Conservation (phyloP, 2,888 invertebrate genomes). For the Sesamia inferens region DNA sequence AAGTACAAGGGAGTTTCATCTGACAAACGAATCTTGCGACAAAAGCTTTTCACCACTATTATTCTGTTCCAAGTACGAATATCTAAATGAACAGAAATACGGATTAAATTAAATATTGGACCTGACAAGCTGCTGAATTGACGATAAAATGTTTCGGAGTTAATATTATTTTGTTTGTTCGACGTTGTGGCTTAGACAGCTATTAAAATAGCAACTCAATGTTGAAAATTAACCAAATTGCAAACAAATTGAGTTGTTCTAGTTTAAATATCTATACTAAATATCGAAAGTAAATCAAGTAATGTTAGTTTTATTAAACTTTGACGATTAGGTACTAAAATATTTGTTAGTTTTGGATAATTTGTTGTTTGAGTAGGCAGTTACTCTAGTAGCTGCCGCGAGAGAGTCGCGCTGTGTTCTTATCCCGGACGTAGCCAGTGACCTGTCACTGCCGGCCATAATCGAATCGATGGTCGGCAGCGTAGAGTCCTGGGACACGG, state of each 20-base stretch:
- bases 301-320: too few species aligned
- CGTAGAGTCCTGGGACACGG: too few species aligned
- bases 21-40: not conserved
- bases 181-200: not conserved
- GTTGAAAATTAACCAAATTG: not conserved
- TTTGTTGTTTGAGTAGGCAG: too few species aligned
- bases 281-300: not conserved
- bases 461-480: too few species aligned
- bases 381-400: too few species aligned
- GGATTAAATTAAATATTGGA: slow-evolving; percentile 5
- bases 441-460: too few species aligned
- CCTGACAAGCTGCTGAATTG: slow-evolving; percentile 12
- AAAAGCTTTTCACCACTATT: not conserved
- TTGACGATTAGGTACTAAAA: too few species aligned
- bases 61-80: not conserved
- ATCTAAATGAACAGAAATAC: not conserved
- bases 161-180: slow-evolving; percentile 16
- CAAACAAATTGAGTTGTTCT: not conserved
- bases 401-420: too few species aligned
- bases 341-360: too few species aligned
- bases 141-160: slow-evolving; percentile 11
- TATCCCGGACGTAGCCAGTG: too few species aligned
- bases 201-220: slow-evolving; percentile 11
- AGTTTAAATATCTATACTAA: not conserved
- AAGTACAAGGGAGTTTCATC: not conserved